These are phyloP conservation scores for Geotrupes spiniger DNA, from an alignment of 2,888 invertebrate genomes.

Conservation along the genomic window DNA sequence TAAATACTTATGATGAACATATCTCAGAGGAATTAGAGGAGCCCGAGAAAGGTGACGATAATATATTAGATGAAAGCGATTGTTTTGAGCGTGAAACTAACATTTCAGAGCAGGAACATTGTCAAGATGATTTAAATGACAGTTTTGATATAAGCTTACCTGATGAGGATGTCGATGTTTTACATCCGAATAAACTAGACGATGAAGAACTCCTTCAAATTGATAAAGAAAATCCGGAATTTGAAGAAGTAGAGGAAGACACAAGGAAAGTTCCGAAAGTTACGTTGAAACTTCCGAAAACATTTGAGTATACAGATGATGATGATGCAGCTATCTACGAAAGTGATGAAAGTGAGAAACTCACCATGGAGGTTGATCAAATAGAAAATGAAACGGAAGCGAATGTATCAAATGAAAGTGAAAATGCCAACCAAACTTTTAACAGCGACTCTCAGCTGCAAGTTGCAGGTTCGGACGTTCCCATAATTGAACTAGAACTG, in stretches of 20 bases:
- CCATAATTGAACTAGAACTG: constrained; percentile 67
- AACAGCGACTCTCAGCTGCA: constrained; percentile 27
- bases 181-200: constrained; percentile 1
- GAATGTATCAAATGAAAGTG: constrained; percentile 43
- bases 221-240: constrained; percentile 8
- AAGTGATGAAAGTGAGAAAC: constrained; percentile 61
- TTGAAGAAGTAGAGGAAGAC: constrained; percentile 30
- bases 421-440: constrained; percentile 16
- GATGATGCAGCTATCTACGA: constrained; percentile 39
- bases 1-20: constrained; percentile 22
- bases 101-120: constrained; percentile 8
- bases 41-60: constrained; percentile 15
- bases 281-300: constrained; percentile 58
- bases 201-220: neutral
- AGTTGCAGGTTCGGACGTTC: constrained; percentile 63
- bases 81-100: constrained; percentile 3
- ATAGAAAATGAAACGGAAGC: constrained; percentile 42
- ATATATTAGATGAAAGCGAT: constrained; percentile 10
- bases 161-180: constrained; percentile 11
- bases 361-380: constrained; percentile 57
- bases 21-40: constrained; percentile 11
- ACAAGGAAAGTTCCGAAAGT: constrained; percentile 63
- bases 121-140: constrained; percentile 11
- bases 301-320: constrained; percentile 32
- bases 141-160: constrained; percentile 13